Percentiles rank a stretch among this genome's conserved stretches.
Conservation (phyloP, 2,888 invertebrate genomes). For the Mesorhabditis belari region DNA sequence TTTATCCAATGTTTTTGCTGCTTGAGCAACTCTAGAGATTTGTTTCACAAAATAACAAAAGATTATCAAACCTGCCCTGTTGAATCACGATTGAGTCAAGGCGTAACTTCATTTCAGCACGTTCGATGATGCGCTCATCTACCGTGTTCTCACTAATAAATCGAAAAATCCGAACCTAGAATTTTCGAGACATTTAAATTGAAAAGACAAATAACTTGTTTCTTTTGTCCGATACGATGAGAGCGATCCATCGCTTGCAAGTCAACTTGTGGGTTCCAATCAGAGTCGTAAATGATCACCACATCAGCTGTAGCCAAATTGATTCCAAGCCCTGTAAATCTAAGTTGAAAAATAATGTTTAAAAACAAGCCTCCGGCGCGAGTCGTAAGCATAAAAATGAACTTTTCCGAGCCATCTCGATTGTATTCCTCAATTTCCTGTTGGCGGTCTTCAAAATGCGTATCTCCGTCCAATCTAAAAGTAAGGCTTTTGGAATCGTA, state of each 20-base stretch:
- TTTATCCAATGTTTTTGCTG: constrained; percentile 76
- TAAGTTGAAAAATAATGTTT: constrained; percentile 67
- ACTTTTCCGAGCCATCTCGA: constrained; percentile 76
- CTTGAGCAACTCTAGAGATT: constrained; percentile 78
- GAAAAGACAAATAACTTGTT: constrained; percentile 15
- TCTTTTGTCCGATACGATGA: constrained; percentile 37
- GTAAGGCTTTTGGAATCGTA: too few relatives aligned
- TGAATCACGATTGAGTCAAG: constrained; percentile 95
- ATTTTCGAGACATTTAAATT: neutral
- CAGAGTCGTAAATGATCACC: constrained; percentile 37
- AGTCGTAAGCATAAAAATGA: constrained; percentile 95
- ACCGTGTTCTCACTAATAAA: constrained; percentile 97
- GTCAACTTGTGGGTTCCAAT: constrained; percentile 41
- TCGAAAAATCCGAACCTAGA: constrained; percentile 82
- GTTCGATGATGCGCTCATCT: constrained; percentile 95
- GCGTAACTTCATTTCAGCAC: constrained; percentile 90
- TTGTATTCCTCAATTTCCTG: constrained; percentile 85
- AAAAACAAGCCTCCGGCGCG: constrained; percentile 96
- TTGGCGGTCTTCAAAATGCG: constrained; percentile 86
- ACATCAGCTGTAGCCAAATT: constrained; percentile 38
- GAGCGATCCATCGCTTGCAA: constrained; percentile 35
- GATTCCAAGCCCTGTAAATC: constrained; percentile 24
- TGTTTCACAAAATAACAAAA: constrained; percentile 58
- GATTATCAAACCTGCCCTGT: constrained; percentile 81
- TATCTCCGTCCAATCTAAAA: constrained; percentile 80